Evolutionary conservation across 2,797 vertebrate genomes (phyloP), one percentile per base, ranked within the genome.

Genomic region (Urocyon cinereoargenteus): DNA sequence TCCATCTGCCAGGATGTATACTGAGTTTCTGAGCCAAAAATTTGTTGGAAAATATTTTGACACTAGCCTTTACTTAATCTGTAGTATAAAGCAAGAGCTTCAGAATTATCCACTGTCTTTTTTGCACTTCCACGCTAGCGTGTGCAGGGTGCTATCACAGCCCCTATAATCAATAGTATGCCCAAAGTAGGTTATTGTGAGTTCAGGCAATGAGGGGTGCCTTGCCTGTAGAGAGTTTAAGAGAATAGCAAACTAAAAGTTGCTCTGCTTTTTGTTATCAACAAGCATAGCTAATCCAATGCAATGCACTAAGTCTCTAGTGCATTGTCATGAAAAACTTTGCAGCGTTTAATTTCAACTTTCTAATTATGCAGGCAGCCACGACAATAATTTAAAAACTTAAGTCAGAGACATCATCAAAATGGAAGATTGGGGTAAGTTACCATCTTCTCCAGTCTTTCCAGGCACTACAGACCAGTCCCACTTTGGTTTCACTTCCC

Each of bases 11-110:
- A 88, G 45, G 22, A 81, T 81, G 51, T 61, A 16, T 31, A 83
- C 5, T 31, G 95, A 96, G 85, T 88, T 90, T 16, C 2, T 19
- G 45, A 96, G 51, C 16, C 82, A 85, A 82, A 2, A 0, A 40
- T 49, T 72, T 90, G 5, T 45, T 82, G 19, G 21, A 88, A 95
- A 88, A 88, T 18, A 73, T 61, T 51, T 95, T 86, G 45, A 78
- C 0, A 26, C 0, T 3, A 15, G 18, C 14, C 4, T 87, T 87
- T 78, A 24, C 19, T 90, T 66, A 19, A 28, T 85, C 3, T 66
- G 2, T n/a, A 64, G 18, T 15, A 59, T 10, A 90, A 68, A 62
- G 10, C 0, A 14, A 77, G 8, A 22, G 0, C 2, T 16, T 70
- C 5, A 55, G n/a, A 75, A 53, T n/a, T 4, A 8, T 34, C 6